Evolutionary conservation across 2,113 vertebrate genomes (phyloP).

Genomic region (Mixornis gularis): DNA sequence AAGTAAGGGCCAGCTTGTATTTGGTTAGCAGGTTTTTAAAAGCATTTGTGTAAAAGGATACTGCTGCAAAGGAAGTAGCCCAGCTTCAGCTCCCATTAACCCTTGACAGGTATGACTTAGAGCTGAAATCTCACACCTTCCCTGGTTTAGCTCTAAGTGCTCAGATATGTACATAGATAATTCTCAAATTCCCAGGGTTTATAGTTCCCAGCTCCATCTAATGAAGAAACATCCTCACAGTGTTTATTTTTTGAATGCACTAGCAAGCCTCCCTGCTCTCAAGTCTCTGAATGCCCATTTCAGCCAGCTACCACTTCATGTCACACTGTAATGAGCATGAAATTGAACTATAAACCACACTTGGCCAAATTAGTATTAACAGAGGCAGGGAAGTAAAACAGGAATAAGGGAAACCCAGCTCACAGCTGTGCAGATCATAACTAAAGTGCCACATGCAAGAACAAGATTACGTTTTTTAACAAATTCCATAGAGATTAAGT

Average conservation of each 20-base stretch:
- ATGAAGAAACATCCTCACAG: conserved; percentile 4
- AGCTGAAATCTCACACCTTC: conserved; percentile 59
- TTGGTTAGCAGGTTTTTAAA: conserved; percentile 43
- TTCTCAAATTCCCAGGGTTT: conserved; percentile 41
- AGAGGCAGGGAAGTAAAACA: neutral
- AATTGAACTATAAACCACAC: conserved; percentile 55
- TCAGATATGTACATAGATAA: conserved; percentile 39
- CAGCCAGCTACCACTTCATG: conserved; percentile 24
- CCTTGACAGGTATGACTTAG: conserved; percentile 55
- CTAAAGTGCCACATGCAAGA: neutral
- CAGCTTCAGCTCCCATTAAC: conserved; percentile 46
- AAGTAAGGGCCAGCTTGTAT: neutral
- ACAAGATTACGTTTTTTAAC: conserved; percentile 35
- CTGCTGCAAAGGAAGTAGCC: conserved; percentile 36
- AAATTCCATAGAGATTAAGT: conserved; percentile 40
- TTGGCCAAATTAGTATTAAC: neutral
- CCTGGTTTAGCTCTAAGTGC: conserved; percentile 25
- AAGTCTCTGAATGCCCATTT: conserved; percentile 18
- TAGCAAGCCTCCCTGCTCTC: neutral
- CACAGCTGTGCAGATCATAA: conserved; percentile 41
- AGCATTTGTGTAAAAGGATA: conserved; percentile 51
- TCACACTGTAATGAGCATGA: conserved; percentile 57
- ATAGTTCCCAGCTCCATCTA: conserved; percentile 16
- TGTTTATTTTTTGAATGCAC: conserved; percentile 41
- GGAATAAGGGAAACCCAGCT: neutral